Evolutionary conservation across 2,888 invertebrate species (phyloP).

Genomic region (Plebejus melissa): DNA sequence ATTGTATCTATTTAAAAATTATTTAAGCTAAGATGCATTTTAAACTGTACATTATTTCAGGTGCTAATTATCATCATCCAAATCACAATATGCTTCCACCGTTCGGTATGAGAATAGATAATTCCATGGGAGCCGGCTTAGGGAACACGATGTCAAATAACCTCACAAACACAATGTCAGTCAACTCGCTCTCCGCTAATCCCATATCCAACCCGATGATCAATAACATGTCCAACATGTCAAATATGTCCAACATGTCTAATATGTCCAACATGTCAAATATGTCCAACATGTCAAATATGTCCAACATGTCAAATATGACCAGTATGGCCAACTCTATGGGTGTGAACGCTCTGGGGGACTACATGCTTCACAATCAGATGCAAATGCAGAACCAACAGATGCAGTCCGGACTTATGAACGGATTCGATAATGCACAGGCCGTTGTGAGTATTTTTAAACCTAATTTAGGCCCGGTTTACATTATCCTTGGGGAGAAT

Average conservation of each 20-base stretch:
- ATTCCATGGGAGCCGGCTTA: slow-evolving; percentile 43
- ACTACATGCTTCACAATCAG: slow-evolving; percentile 59
- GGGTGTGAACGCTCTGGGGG: slow-evolving; percentile 39
- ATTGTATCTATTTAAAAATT: neutral
- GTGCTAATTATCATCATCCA: slow-evolving; percentile 75
- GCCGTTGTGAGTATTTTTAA: slow-evolving; percentile 51
- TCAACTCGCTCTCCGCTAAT: slow-evolving; percentile 40
- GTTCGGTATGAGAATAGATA: slow-evolving; percentile 74
- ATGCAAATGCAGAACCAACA: slow-evolving; percentile 50
- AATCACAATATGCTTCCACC: slow-evolving; percentile 73
- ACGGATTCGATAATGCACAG: slow-evolving; percentile 63
- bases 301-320: neutral
- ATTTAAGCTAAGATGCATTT: neutral
- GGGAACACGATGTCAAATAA: slow-evolving; percentile 41
- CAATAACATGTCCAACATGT: neutral
- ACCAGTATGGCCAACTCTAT: slow-evolving; percentile 34
- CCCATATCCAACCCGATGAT: slow-evolving; percentile 38
- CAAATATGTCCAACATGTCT: neutral
- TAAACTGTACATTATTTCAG: slow-evolving; percentile 44
- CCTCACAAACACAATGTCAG: slow-evolving; percentile 38
- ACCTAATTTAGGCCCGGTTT: too few relatives aligned
- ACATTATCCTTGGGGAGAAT: too few relatives aligned
- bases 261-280: slow-evolving; percentile 15
- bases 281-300: neutral
- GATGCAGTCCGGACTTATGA: slow-evolving; percentile 52